These are phyloP conservation scores for Pterostichus madidus DNA, from an alignment of 2,888 invertebrate genomes.

Conservation along the genomic window DNA sequence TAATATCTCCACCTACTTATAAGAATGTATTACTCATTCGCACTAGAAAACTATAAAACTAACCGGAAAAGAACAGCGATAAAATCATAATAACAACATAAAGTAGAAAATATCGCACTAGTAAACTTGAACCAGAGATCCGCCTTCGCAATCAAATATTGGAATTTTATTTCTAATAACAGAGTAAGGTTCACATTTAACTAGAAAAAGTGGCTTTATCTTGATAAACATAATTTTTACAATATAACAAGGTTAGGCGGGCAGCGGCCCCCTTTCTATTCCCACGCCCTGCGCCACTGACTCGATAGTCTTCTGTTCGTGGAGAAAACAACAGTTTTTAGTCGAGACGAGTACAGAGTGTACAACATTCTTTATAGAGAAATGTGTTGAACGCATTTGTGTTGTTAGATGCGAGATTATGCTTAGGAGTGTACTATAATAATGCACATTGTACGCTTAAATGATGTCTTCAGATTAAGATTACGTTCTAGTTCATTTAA, in stretches of 20 bases:
- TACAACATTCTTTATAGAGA: conserved; percentile 31
- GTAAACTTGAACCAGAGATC: conserved; percentile 18
- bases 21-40: background rate
- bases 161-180: conserved; percentile 6
- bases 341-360: no score
- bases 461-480: background rate
- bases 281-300: conserved; percentile 53
- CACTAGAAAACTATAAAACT: background rate
- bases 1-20: background rate
- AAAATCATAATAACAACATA: conserved; percentile 3
- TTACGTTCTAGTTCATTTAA: conserved; percentile 8
- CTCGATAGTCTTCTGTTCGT: no score
- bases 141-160: background rate
- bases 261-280: conserved; percentile 37
- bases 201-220: no score
- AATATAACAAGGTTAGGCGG: conserved; percentile 29
- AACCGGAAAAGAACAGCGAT: conserved; percentile 14
- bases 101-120: background rate
- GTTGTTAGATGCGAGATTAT: background rate
- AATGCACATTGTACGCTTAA: conserved; percentile 17
- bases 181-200: background rate
- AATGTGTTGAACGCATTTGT: conserved; percentile 20
- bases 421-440: conserved; percentile 8
- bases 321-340: background rate
- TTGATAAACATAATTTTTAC: conserved; percentile 4